Evolutionary conservation across 2,888 invertebrate genomes (phyloP), one percentile per base, ranked within the genome.

Genomic region (Leucophenga maculata): DNA sequence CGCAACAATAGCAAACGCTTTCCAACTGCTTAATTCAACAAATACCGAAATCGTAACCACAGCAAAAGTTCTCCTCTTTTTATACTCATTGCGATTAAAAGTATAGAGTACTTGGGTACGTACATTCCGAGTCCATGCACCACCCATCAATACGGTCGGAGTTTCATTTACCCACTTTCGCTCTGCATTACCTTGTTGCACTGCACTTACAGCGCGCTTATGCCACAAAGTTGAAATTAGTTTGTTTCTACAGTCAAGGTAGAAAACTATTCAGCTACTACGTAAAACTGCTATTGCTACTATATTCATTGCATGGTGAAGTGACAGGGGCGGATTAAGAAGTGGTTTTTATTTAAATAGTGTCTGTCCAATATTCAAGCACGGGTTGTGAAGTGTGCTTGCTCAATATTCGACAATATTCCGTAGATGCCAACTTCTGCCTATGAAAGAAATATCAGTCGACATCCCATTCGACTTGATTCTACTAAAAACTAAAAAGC

Each of bases 211-310:
- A 64, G 54, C 64, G 69, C 54, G 65, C 50, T 66, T 14, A 32
- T 59, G 46, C 70, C 69, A 59, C 65, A 69, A 69, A 72, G 75
- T 75, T 74, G 74, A 75, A 75, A 75, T 75, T 75, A 74, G 72
- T 72, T 75, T 74, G 72, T 72, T 72, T 72, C 68, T 70, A 52
- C 73, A 73, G 73, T 73, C 70, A 73, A 73, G 73, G 73, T 73
- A 62, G 44, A 22, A 50, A 18, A 18, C 50, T 11, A 50, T 39
- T 39, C 39, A 39, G 39, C 8, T 39, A 39, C 39, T 39, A 50
- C n/a, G n/a, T n/a, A n/a, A n/a, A n/a, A n/a, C n/a, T n/a, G n/a
- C n/a, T n/a, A n/a, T n/a, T n/a, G n/a, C 50, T 50, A 50, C 16
- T 50, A 16, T 50, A 18, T 50, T 50, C 50, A 13, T 50, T 50